phyloP scores from a whole-genome alignment of 2,113 vertebrate genomes.

The Zosterops japonicus region DNA sequence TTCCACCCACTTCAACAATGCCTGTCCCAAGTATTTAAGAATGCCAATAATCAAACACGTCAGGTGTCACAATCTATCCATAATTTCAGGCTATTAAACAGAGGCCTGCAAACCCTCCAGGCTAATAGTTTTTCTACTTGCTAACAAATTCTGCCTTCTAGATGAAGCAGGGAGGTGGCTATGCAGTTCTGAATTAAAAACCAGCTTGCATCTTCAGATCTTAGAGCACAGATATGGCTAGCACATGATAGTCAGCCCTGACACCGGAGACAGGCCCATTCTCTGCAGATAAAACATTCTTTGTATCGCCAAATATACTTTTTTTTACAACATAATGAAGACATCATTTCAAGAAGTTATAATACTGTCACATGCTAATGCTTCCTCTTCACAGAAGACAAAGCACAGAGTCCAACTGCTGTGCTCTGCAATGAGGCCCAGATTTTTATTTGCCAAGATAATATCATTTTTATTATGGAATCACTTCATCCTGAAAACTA shows the following conservation, averaged over 20 bases:
- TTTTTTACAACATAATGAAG: slow-evolving; percentile 12
- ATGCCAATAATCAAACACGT: background rate
- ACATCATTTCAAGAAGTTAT: slow-evolving; percentile 32
- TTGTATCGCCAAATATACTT: background rate
- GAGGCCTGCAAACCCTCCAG: background rate
- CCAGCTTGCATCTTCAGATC: background rate
- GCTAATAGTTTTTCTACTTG: background rate
- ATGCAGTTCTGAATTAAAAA: background rate
- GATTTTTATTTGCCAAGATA: background rate
- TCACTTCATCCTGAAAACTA: background rate
- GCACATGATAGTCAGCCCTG: slow-evolving; percentile 56
- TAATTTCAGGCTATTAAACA: background rate
- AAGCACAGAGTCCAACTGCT: background rate
- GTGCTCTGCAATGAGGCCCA: background rate
- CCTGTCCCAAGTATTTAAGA: background rate
- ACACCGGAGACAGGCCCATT: background rate
- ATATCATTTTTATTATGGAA: background rate
- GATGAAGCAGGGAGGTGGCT: background rate
- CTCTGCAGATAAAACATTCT: background rate
- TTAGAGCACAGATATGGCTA: background rate
- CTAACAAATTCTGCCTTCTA: background rate
- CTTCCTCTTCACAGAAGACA: slow-evolving; percentile 7
- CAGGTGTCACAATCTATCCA: background rate
- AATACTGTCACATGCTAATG: slow-evolving; percentile 15
- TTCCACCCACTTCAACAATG: background rate